Percentiles rank a stretch among this genome's conserved stretches.
Evolutionary conservation across 2,113 vertebrate genomes (phyloP).

Genomic region (Azemiops feae): DNA sequence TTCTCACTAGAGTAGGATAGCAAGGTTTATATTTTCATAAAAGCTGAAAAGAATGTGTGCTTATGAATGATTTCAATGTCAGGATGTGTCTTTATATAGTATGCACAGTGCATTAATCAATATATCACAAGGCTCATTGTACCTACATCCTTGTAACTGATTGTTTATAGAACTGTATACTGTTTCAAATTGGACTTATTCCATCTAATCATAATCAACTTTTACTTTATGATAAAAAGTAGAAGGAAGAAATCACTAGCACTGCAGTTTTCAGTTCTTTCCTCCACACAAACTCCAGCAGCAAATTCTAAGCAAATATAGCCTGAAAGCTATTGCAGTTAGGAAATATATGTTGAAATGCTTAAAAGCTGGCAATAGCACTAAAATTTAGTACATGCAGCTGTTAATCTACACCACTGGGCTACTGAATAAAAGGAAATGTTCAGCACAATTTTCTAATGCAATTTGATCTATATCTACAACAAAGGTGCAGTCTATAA

Average conservation of each 20-base stretch:
- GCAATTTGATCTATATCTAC: not conserved
- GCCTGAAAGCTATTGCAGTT: conserved; percentile 20
- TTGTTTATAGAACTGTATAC: conserved; percentile 5
- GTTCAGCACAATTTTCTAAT: not conserved
- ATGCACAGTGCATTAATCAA: conserved; percentile 26
- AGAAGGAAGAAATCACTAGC: conserved; percentile 60
- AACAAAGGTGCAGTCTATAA: not conserved
- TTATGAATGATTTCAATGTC: conserved; percentile 15
- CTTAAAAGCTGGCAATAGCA: conserved; percentile 10
- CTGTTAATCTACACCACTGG: not conserved
- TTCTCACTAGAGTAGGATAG: conserved; percentile 46
- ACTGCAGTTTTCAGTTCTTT: conserved; percentile 49
- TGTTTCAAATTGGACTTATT: conserved; percentile 30
- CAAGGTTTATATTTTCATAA: conserved; percentile 37
- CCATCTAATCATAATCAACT: conserved; percentile 53
- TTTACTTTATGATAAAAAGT: conserved; percentile 34
- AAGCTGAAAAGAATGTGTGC: not conserved
- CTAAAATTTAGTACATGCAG: conserved; percentile 7
- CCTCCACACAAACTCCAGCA: conserved; percentile 51
- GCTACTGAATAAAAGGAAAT: not conserved
- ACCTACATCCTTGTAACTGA: conserved; percentile 19
- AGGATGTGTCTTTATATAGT: conserved; percentile 18
- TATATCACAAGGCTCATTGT: conserved; percentile 11
- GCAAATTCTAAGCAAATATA: conserved; percentile 35
- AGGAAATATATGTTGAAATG: conserved; percentile 23